A percentile compares a stretch with the other conserved stretches of the same genome.
phyloP scores from a whole-genome alignment of 2,888 invertebrate species.

The Tyria jacobaeae region DNA sequence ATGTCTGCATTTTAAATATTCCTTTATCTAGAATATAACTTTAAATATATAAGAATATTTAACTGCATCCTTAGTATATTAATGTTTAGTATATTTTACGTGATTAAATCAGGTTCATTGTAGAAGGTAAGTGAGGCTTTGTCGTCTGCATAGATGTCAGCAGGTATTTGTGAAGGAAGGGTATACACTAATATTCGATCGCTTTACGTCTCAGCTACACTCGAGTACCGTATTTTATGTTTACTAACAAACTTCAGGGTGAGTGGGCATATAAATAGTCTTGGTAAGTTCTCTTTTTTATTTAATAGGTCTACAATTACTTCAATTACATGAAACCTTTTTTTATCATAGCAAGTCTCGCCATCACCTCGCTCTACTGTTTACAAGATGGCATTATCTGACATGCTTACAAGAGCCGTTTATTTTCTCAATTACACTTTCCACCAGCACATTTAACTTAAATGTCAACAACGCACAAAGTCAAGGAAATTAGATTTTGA shows the following conservation, averaged over 20 bases:
- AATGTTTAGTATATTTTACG: conserved; percentile 22
- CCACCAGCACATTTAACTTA: conserved; percentile 18
- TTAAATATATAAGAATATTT: conserved; percentile 27
- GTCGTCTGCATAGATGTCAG: conserved; percentile 38
- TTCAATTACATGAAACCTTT: conserved; percentile 1
- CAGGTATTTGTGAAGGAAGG: conserved; percentile 72
- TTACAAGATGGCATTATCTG: neutral
- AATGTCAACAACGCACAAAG: conserved; percentile 23
- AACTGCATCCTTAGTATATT: conserved; percentile 27
- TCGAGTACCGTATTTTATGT: conserved; percentile 57
- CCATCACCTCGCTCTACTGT: neutral
- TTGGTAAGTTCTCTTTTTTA: conserved; percentile 35
- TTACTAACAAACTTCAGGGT: conserved; percentile 61
- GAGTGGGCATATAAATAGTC: conserved; percentile 44
- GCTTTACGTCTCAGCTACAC: conserved; percentile 54
- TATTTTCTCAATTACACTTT: neutral
- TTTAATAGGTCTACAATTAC: conserved; percentile 6
- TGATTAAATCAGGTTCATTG: conserved; percentile 38
- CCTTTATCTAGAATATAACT: conserved; percentile 31
- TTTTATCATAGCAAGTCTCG: conserved; percentile 4
- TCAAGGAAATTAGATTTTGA: conserved; percentile 18
- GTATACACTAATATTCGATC: conserved; percentile 62
- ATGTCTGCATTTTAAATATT: conserved; percentile 3
- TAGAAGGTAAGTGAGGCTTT: conserved; percentile 41
- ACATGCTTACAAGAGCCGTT: conserved; percentile 3